Conservation (phyloP, 2,888 invertebrate species). For the Hypena proboscidalis region DNA sequence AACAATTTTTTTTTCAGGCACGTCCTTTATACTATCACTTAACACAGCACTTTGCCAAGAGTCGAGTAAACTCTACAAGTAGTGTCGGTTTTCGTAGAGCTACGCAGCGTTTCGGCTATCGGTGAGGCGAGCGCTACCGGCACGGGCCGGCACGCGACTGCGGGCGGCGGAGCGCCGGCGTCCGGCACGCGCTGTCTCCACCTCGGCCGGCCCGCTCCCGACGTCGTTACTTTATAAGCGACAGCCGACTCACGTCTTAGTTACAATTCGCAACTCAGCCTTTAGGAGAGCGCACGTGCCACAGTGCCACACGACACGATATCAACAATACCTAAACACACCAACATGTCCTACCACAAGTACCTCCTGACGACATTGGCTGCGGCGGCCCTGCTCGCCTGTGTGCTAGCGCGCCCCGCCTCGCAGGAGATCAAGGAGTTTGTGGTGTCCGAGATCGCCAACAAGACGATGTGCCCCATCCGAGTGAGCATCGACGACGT, state of each 20-base stretch:
- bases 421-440: conserved; percentile 46
- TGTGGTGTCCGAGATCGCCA: conserved; percentile 58
- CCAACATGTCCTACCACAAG: conserved; percentile 32
- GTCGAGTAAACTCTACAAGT: too few species aligned
- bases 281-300: conserved; percentile 51
- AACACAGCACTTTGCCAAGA: background rate
- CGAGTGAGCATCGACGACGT: conserved; percentile 59
- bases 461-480: conserved; percentile 74
- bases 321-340: conserved; percentile 13
- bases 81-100: too few species aligned
- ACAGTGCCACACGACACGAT: conserved; percentile 28
- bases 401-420: conserved; percentile 39
- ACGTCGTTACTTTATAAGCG: conserved; percentile 35
- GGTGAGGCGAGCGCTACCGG: conserved; percentile 13
- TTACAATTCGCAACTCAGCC: conserved; percentile 59
- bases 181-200: conserved; percentile 5
- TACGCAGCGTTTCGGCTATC: conserved; percentile 14
- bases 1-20: too few species aligned
- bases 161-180: conserved; percentile 14
- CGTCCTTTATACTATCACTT: too few species aligned
- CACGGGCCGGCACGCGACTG: conserved; percentile 6
- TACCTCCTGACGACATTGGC: conserved; percentile 30
- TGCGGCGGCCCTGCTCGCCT: conserved; percentile 35
- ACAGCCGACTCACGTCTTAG: conserved; percentile 37
- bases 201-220: conserved; percentile 16